Percentiles rank a stretch among this genome's conserved stretches.
Evolutionary conservation across 2,888 invertebrate species (phyloP).

Genomic region (Cyrtodaria siliqua): DNA sequence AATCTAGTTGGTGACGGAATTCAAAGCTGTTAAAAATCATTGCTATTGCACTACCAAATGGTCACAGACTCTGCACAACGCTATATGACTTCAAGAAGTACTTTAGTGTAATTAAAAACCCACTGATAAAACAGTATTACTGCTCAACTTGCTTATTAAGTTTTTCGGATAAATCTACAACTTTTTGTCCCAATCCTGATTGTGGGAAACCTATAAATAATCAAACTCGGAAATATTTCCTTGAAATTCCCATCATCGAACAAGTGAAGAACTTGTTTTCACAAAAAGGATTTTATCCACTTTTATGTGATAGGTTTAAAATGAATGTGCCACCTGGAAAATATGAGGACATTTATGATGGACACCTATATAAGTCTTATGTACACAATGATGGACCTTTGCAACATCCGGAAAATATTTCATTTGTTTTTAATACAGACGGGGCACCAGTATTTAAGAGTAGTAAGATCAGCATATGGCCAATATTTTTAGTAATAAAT

Average conservation of each 20-base stretch:
- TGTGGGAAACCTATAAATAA: constrained; percentile 7
- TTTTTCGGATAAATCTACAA: not conserved
- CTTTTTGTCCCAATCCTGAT: constrained; percentile 5
- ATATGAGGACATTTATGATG: constrained; percentile 48
- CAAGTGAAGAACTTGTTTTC: constrained; percentile 29
- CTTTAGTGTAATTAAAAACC: constrained; percentile 41
- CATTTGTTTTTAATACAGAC: constrained; percentile 51
- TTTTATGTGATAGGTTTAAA: constrained; percentile 27
- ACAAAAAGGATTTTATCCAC: constrained; percentile 22
- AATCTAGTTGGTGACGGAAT: too few relatives aligned
- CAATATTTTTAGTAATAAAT: constrained; percentile 45
- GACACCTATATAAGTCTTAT: constrained; percentile 25
- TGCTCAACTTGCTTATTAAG: constrained; percentile 13
- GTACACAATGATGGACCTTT: constrained; percentile 23
- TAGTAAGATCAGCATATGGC: constrained; percentile 50
- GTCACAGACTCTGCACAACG: constrained; percentile 8
- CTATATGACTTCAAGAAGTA: constrained; percentile 32
- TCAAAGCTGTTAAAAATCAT: too few relatives aligned
- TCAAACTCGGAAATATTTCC: constrained; percentile 17
- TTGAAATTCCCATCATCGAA: constrained; percentile 28
- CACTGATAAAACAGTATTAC: constrained; percentile 35
- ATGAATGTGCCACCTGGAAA: not conserved
- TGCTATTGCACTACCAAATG: too few relatives aligned
- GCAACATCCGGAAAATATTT: constrained; percentile 37
- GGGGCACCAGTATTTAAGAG: constrained; percentile 51